Evolutionary conservation across 2,113 vertebrate species (phyloP).

Genomic region (Atractosteus spatula): DNA sequence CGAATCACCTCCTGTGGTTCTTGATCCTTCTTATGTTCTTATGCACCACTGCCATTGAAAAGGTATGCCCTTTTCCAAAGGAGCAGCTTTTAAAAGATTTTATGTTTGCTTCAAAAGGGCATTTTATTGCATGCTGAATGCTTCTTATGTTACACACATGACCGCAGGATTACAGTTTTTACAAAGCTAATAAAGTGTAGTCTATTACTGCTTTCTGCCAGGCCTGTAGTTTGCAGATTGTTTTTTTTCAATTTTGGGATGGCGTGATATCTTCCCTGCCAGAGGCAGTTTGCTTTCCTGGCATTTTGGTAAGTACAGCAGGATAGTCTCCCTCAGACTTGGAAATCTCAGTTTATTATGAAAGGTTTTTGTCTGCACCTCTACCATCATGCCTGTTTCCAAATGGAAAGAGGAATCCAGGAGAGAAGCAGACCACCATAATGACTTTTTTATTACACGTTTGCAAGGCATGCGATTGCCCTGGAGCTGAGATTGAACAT

Average conservation of each 20-base stretch:
- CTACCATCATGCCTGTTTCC: background rate
- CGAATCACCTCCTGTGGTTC: too few relatives aligned
- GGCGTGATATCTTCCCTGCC: constrained; percentile 49
- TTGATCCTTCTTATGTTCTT: too few relatives aligned
- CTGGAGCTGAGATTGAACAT: too few relatives aligned
- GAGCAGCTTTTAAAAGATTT: too few relatives aligned
- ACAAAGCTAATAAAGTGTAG: constrained; percentile 49
- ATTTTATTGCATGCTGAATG: constrained; percentile 3
- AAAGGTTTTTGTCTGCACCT: constrained; percentile 19
- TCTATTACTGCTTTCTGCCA: constrained; percentile 44
- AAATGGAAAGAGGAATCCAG: too few relatives aligned
- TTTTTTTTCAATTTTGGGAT: constrained; percentile 56
- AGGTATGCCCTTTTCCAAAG: too few relatives aligned
- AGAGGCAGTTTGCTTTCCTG: constrained; percentile 37
- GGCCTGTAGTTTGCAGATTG: constrained; percentile 42
- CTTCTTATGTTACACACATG: constrained; percentile 25
- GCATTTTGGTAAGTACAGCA: constrained; percentile 26
- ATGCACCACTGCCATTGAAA: too few relatives aligned
- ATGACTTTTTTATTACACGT: too few relatives aligned
- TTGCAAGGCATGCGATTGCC: too few relatives aligned
- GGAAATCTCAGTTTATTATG: constrained; percentile 28
- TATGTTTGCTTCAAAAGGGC: background rate
- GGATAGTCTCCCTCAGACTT: constrained; percentile 34
- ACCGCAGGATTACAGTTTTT: constrained; percentile 43
- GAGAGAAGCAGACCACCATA: too few relatives aligned